A percentile compares a stretch with the other conserved stretches of the same genome.
phyloP scores from a whole-genome alignment of 2,113 vertebrate genomes.

The Megalops atlanticus region DNA sequence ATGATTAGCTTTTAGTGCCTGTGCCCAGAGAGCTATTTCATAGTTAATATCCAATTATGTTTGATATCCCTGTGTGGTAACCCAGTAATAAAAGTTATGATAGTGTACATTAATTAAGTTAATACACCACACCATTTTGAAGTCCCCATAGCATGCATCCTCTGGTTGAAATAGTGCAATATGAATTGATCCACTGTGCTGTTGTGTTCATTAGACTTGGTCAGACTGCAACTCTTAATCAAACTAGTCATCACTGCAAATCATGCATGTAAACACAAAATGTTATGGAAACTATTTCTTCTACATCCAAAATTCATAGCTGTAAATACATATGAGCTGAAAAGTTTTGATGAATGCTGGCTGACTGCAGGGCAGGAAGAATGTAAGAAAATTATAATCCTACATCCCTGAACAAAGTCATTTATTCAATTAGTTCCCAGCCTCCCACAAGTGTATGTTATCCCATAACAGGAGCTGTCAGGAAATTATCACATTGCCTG shows the following conservation, averaged over 20 bases:
- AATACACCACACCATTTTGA: conserved; percentile 7
- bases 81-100: conserved; percentile 14
- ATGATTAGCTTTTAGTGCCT: neutral
- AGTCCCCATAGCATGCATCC: conserved; percentile 6
- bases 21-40: neutral
- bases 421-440: no score
- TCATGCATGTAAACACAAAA: neutral
- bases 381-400: neutral
- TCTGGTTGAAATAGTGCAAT: conserved; percentile 10
- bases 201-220: neutral
- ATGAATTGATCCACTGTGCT: neutral
- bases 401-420: neutral
- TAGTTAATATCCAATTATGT: conserved; percentile 12
- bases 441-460: no score
- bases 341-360: neutral
- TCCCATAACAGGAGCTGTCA: no score
- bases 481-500: no score
- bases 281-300: no score
- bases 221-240: conserved; percentile 8
- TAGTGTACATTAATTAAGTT: conserved; percentile 16
- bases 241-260: conserved; percentile 13
- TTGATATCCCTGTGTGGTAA: conserved; percentile 13
- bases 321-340: conserved; percentile 1
- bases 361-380: neutral
- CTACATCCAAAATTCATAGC: no score